Conservation (phyloP, 2,113 vertebrate genomes). For the Colinus virginianus region DNA sequence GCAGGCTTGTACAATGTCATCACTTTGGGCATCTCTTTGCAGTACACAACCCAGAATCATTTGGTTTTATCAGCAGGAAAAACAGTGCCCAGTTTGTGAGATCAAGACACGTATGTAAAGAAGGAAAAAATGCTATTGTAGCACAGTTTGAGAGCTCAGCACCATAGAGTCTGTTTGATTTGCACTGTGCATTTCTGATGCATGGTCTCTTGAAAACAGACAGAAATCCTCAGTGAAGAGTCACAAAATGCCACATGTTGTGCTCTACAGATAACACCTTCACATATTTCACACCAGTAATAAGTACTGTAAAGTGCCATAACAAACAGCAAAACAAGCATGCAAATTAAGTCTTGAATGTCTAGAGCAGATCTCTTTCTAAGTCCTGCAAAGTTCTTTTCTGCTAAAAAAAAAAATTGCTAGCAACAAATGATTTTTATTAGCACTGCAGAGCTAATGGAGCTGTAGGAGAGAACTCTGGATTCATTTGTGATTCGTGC, state of each 20-base stretch:
- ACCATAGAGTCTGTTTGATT: background rate
- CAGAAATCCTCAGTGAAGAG: background rate
- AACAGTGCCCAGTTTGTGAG: background rate
- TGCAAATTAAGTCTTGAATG: background rate
- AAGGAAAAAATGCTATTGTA: background rate
- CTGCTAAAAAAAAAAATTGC: background rate
- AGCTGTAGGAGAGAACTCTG: constrained; percentile 33
- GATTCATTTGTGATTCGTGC: constrained; percentile 59
- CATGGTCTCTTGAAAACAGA: background rate
- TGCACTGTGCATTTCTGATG: background rate
- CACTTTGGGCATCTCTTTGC: background rate
- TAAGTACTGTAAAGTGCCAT: background rate
- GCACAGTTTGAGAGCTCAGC: background rate
- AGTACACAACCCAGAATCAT: background rate
- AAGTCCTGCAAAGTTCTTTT: background rate
- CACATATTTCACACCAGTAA: background rate
- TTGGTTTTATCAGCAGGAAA: background rate
- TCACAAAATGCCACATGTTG: background rate
- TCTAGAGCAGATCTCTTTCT: background rate
- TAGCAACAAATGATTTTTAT: constrained; percentile 40
- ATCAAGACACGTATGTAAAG: background rate
- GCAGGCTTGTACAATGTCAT: background rate
- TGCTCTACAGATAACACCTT: background rate
- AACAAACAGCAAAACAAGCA: constrained; percentile 18
- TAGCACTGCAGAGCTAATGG: constrained; percentile 43